Base-by-base conservation (phyloP, 2,888 invertebrate genomes). In the Rhingia rostrata region DNA sequence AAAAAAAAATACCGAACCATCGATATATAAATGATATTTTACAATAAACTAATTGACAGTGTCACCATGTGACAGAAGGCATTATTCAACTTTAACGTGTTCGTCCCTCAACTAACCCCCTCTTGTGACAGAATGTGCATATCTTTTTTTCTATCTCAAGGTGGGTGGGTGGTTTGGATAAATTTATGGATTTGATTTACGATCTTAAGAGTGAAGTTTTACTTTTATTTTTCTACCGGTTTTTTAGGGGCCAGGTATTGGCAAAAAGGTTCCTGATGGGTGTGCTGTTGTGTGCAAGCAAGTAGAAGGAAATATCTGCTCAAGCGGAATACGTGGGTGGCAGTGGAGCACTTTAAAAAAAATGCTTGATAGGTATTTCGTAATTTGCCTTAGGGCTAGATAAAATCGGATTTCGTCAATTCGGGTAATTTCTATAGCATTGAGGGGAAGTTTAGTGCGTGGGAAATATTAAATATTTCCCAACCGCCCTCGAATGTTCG, bases 41-140 rank as follows among this genome's bases (percentile, higher is more conserved):
- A 53, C 33, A 77, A 39, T 54, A 64, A 45, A 47, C 39, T 22
- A 64, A 64, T 70, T 70, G 77, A 64, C 60, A 70, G 51, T 45
- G 12, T 54, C 37, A 69, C 53, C 47, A 60, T 54, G 22, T 67
- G 67, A 74, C 54, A 51, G 32, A 14, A 12, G 43, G 30, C 41
- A 61, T 72, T 72, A 61, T 72, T 61, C 60, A 54, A 60, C 72
- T 61, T 43, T 14, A 51, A 54, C 54, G 32, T 22, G 54, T 67
- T 54, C 35, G 22, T n/a, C 41, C 41, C 10, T 4, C 32, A 30
- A 6, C 6, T 6, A 4, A 4, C 6, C 41, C 6, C 32, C n/a
- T 32, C 6, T 33, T 43, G 45, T 32, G 6, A 6, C 22, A 47
- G 35, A 4, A 56, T 51, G 3, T 32, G 14, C 10, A 39, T 63